Conservation (phyloP, 1,140 invertebrate species). For the Macrotrachela quadricornifera region DNA sequence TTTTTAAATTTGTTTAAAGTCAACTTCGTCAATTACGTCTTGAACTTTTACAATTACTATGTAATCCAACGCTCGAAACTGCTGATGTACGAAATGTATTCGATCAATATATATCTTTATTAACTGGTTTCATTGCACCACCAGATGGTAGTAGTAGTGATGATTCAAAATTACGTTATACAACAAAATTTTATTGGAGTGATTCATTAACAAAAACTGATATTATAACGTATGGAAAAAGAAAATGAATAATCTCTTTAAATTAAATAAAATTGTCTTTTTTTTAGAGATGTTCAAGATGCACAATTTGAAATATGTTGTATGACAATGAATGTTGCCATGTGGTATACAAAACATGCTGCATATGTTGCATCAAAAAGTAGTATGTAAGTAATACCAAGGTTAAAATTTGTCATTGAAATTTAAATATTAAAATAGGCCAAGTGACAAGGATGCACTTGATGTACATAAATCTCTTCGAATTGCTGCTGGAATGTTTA, state of each 20-base stretch:
- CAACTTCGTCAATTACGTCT: constrained; percentile 37
- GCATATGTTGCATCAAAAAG: constrained; percentile 43
- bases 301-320: constrained; percentile 39
- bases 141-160: constrained; percentile 14
- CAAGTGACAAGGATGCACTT: constrained; percentile 45
- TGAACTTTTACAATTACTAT: constrained; percentile 38
- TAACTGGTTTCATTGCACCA: constrained; percentile 39
- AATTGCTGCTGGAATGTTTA: constrained; percentile 44
- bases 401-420: too few relatives aligned
- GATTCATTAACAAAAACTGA: neutral
- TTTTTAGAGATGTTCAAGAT: constrained; percentile 37
- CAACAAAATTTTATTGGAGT: neutral
- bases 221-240: neutral
- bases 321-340: constrained; percentile 40
- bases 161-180: neutral
- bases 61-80: constrained; percentile 39
- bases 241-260: neutral
- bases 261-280: constrained; percentile 30
- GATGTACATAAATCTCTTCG: constrained; percentile 43
- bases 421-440: constrained; percentile 22
- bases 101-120: constrained; percentile 37
- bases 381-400: constrained; percentile 18
- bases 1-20: constrained; percentile 27
- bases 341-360: constrained; percentile 51
- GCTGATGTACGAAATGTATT: constrained; percentile 36